These are phyloP conservation scores for Dicrurus megarhynchus DNA, from an alignment of 2,113 vertebrate species.

Conservation along the genomic window DNA sequence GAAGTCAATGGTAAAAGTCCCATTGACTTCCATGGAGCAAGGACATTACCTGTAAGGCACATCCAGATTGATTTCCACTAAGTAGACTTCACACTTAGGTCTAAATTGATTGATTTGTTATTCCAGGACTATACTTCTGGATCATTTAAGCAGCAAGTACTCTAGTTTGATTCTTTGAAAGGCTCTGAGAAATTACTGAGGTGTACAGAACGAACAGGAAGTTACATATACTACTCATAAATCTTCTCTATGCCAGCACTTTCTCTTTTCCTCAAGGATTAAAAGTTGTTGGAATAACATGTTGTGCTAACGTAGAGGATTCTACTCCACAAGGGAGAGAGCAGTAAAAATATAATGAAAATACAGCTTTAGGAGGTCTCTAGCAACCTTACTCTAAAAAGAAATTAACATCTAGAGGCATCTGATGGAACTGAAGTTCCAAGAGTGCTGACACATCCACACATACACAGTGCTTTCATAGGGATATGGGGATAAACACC, in stretches of 20 bases:
- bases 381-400: background rate
- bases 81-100: background rate
- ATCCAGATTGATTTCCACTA: background rate
- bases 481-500: background rate
- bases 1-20: background rate
- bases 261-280: background rate
- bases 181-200: constrained; percentile 9
- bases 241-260: background rate
- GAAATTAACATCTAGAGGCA: background rate
- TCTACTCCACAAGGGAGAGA: background rate
- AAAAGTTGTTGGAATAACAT: background rate
- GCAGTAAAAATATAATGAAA: background rate
- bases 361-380: background rate
- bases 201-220: background rate
- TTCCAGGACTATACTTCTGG: background rate
- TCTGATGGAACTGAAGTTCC: background rate
- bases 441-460: background rate
- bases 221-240: background rate
- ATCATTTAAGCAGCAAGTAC: constrained; percentile 23
- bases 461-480: background rate
- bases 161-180: background rate
- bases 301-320: background rate
- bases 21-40: background rate
- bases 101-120: constrained; percentile 30
- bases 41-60: background rate